Percentiles rank a stretch among this genome's conserved stretches.
Evolutionary conservation across 2,797 vertebrate genomes (phyloP).

Genomic region (Chloroceryle inda): DNA sequence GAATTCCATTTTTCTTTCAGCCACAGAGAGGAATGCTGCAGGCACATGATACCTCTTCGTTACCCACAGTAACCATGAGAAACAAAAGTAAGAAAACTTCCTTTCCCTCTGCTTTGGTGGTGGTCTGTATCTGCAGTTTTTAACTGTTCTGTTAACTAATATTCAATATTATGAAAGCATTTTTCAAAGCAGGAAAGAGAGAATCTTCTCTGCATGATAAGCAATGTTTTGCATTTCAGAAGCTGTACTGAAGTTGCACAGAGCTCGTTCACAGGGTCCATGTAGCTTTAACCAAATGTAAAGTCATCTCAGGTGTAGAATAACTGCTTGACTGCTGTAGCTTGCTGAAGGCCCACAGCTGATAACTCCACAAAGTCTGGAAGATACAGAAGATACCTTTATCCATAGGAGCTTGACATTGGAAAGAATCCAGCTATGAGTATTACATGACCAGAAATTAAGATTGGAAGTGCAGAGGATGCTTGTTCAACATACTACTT

Average conservation of each 20-base stretch:
- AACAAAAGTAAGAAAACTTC: slow-evolving; percentile 87
- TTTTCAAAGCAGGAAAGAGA: neutral
- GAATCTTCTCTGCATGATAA: neutral
- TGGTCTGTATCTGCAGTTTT: neutral
- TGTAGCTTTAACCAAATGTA: neutral
- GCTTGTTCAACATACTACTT: neutral
- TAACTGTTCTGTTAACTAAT: neutral
- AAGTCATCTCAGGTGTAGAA: neutral
- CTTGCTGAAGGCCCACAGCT: neutral
- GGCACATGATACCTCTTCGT: slow-evolving; percentile 85
- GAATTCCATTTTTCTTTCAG: slow-evolving; percentile 74
- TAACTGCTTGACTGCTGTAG: neutral
- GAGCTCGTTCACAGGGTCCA: neutral
- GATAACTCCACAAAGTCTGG: neutral
- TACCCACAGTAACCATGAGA: slow-evolving; percentile 91
- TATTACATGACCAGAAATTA: neutral
- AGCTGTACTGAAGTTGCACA: neutral
- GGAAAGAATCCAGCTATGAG: neutral
- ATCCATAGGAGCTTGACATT: neutral
- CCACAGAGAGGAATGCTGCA: slow-evolving; percentile 85
- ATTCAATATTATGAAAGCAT: neutral
- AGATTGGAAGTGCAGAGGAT: neutral
- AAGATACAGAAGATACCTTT: neutral
- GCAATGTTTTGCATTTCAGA: neutral
- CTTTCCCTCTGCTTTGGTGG: neutral